phyloP scores from a whole-genome alignment of 2,888 invertebrate species.

The Drosophila prostipennis region DNA sequence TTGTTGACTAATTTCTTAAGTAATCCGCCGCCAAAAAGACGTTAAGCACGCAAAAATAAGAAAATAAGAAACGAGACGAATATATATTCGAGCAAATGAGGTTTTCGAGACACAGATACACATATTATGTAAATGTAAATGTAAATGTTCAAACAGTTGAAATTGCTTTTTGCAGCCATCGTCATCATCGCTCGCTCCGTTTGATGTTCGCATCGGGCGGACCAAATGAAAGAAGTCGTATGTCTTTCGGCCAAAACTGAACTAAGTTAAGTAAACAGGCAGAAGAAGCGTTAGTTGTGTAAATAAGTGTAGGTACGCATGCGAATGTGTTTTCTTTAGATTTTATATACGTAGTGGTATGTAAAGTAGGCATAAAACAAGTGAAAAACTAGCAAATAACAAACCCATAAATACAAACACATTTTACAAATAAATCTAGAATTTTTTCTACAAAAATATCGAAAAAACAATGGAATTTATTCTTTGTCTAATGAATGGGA shows the following conservation, averaged over 20 bases:
- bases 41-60: slow-evolving; percentile 6
- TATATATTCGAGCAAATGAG: slow-evolving; percentile 38
- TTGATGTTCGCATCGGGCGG: slow-evolving; percentile 60
- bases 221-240: slow-evolving; percentile 67
- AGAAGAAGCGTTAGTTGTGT: slow-evolving; percentile 70
- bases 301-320: slow-evolving; percentile 69
- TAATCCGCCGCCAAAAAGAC: slow-evolving; percentile 67
- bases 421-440: slow-evolving; percentile 54
- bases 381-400: slow-evolving; percentile 44
- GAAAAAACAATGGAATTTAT: slow-evolving; percentile 28
- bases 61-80: slow-evolving; percentile 33
- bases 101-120: slow-evolving; percentile 39
- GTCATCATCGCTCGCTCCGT: slow-evolving; percentile 71
- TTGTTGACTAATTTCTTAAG: slow-evolving; percentile 81
- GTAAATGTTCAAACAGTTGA: slow-evolving; percentile 64
- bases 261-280: slow-evolving; percentile 63
- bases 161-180: slow-evolving; percentile 72
- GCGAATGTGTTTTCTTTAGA: slow-evolving; percentile 58
- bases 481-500: slow-evolving; percentile 20
- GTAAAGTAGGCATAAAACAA: slow-evolving; percentile 64
- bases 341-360: slow-evolving; percentile 67
- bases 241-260: slow-evolving; percentile 60
- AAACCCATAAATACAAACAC: slow-evolving; percentile 56
- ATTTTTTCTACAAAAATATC: slow-evolving; percentile 44
- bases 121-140: slow-evolving; percentile 38